phyloP scores from a whole-genome alignment of 2,113 vertebrate species.

The Oriolus oriolus region DNA sequence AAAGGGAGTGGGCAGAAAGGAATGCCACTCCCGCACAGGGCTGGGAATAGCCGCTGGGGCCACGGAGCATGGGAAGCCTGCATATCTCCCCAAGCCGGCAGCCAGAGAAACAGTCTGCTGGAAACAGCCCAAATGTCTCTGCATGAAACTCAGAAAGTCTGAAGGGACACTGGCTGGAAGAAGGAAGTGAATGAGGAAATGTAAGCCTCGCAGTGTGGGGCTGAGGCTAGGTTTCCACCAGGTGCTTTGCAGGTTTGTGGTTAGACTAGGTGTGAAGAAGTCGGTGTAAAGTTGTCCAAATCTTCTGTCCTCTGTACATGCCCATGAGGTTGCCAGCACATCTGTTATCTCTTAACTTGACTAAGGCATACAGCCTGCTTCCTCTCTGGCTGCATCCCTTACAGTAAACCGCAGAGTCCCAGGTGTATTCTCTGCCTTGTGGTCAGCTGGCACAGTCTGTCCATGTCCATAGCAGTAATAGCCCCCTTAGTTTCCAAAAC shows the following conservation, averaged over 20 bases:
- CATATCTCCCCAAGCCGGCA: not conserved
- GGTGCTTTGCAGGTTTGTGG: not conserved
- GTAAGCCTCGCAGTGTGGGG: not conserved
- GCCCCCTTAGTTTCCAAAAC: not conserved
- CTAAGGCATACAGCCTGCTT: not conserved
- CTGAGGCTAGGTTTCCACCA: not conserved
- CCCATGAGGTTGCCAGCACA: not conserved
- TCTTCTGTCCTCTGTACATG: not conserved
- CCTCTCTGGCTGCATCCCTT: not conserved
- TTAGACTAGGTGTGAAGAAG: not conserved
- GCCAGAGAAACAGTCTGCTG: constrained; percentile 45
- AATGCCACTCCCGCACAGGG: constrained; percentile 35
- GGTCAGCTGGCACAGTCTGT: not conserved
- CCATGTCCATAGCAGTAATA: not conserved
- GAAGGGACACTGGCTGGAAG: not conserved
- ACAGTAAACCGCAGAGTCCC: not conserved
- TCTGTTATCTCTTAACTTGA: not conserved
- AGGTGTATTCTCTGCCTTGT: constrained; percentile 15
- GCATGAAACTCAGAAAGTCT: constrained; percentile 7
- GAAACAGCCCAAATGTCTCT: not conserved
- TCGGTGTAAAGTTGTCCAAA: not conserved
- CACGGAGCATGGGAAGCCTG: constrained; percentile 61
- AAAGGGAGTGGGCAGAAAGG: constrained; percentile 57
- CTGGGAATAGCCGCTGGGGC: constrained; percentile 62
- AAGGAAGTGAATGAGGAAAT: not conserved